phyloP scores from a whole-genome alignment of 2,888 invertebrate genomes.

The Cabera pusaria region DNA sequence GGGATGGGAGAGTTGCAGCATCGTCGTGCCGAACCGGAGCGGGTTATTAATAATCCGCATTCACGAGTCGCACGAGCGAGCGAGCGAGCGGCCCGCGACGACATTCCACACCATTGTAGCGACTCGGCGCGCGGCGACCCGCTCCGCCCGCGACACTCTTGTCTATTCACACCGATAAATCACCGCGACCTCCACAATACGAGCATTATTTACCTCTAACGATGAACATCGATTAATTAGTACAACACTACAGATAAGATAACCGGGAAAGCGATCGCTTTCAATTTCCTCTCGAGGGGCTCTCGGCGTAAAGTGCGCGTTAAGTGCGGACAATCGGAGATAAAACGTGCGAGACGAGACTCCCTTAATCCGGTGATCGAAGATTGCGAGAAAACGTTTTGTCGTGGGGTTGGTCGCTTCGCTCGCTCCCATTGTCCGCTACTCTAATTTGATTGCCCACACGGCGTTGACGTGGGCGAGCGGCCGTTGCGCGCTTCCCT shows the following conservation, averaged over 20 bases:
- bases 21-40: conserved; percentile 55
- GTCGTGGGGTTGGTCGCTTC: conserved; percentile 78
- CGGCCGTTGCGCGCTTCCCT: conserved; percentile 61
- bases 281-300: conserved; percentile 82
- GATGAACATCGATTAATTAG: conserved; percentile 81
- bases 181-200: conserved; percentile 71
- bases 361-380: conserved; percentile 83
- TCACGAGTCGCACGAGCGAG: conserved; percentile 75
- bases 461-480: conserved; percentile 65
- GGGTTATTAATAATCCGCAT: conserved; percentile 82
- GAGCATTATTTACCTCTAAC: conserved; percentile 77
- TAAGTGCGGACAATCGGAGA: conserved; percentile 83
- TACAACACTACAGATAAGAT: conserved; percentile 81
- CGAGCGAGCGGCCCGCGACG: conserved; percentile 69
- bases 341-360: conserved; percentile 81
- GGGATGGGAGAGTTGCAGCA: conserved; percentile 56
- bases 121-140: conserved; percentile 40
- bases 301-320: conserved; percentile 81
- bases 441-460: conserved; percentile 77
- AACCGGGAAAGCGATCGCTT: conserved; percentile 80
- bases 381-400: conserved; percentile 83
- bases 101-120: conserved; percentile 79
- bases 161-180: conserved; percentile 81
- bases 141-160: conserved; percentile 80
- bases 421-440: conserved; percentile 71